Conservation (phyloP, 1,140 invertebrate species). For the Coelopa frigida region DNA sequence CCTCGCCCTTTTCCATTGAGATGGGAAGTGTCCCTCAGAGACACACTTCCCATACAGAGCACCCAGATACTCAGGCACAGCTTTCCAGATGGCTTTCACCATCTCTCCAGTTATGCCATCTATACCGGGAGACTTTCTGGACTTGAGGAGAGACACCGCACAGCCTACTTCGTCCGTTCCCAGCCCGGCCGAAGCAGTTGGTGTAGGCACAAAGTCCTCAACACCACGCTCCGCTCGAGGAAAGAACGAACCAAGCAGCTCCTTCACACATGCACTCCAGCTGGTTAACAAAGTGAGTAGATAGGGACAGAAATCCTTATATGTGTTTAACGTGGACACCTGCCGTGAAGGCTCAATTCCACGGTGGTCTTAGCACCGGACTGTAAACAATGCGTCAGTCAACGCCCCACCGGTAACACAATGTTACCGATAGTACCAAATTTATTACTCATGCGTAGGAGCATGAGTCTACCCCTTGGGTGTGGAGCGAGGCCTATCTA, state of each 20-base stretch:
- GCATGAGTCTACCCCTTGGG: no score
- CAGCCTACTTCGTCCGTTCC: neutral
- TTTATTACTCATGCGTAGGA: no score
- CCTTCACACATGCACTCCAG: neutral
- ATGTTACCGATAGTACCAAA: no score
- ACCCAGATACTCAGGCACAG: neutral
- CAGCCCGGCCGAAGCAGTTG: neutral
- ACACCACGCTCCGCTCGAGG: neutral
- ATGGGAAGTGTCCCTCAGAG: neutral
- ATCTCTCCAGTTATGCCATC: constrained; percentile 6
- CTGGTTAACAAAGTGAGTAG: neutral
- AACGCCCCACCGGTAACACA: no score
- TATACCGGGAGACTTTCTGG: neutral
- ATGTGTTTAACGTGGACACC: no score
- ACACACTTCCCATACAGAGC: constrained; percentile 1
- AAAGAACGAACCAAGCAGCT: constrained; percentile 3
- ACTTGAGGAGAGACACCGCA: neutral
- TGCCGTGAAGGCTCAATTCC: no score
- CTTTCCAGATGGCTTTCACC: constrained; percentile 6
- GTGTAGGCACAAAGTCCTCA: neutral
- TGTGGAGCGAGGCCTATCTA: no score
- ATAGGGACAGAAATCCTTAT: no score
- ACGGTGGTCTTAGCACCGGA: no score
- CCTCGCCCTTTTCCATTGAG: constrained; percentile 19
- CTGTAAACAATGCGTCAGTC: no score